Base-by-base conservation (phyloP, 2,113 vertebrate species). In the Rhinolophus ferrumequinum region DNA sequence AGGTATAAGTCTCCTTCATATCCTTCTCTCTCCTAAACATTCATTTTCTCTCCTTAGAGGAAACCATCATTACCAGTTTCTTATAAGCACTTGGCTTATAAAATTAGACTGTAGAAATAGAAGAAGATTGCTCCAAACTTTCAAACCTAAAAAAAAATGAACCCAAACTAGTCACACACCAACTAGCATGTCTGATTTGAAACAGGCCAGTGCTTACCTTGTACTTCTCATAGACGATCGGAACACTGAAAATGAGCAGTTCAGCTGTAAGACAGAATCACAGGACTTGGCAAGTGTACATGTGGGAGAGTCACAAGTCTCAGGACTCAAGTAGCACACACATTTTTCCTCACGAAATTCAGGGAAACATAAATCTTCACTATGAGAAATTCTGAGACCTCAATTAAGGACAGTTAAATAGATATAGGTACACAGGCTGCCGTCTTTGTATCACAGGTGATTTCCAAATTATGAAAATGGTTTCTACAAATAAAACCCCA, bases 151-250 rank as follows among this genome's bases (percentile, higher is more conserved):
- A 90, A 66, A 41, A 81, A 80, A 81, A 80, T 10, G 77, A 73
- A 79, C 38, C 76, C 24, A 69, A 84, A 93, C 30, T 33, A 79
- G 72, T 47, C 50, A 38, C 33, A 21, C 9, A 62, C 47, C 58
- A 62, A 83, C 22, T 33, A 81, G 35, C 26, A 58, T 3, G 54
- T 35, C 6, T 52, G 73, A 58, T 22, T 10, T 0, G 3, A 28
- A 84, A 70, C 2, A 67, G 76, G 64, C 38, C 69, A 26, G 52
- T 3, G 91, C 98, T 98, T 96, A 99, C 99, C 99, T 99, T 99
- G 98, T 99, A 99, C 97, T 99, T 99, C 98, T 99, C 99, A 93
- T 99, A 99, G 96, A 99, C 44, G 22, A 99, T 98, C 1, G 99
- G 99, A 56, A 99, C 80, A 11, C 98, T 99, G 92, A 99, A 99